Evolutionary conservation across 1,140 invertebrate genomes (phyloP), one percentile per base, ranked within the genome.

Genomic region (Conus betulinus): DNA sequence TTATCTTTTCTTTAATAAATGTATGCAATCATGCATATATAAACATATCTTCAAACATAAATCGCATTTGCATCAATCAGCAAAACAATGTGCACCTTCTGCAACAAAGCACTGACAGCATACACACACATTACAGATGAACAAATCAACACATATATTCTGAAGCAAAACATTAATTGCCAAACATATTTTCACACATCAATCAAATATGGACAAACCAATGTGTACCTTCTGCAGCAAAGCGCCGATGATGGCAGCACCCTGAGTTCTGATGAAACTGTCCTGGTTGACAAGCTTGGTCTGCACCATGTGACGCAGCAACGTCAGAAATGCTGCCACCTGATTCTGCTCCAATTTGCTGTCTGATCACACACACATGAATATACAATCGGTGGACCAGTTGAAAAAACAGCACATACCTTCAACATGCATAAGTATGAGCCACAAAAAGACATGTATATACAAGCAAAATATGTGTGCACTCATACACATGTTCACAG

Each of bases 281-380:
- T 97, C 96, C 91, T 96, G 96, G 93, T 97, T 97, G 23, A 96
- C 93, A n/a, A 94, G 91, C 88, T 96, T 96, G 67, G 95, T 95
- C 87, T 96, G 95, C 0, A 96, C 94, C 53, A 97, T 94, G 92
- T 97, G 96, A 63, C 96, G 95, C 51, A 97, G 90, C 79, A 97
- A 93, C 57, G 96, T 96, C 3, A 97, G 91, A 89, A 97, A 96
- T 57, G 96, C 96, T n/a, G 96, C 96, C 76, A 97, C 94, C 27
- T 96, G 96, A 92, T 97, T 96, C 91, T 96, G 96, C 90, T 97
- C 96, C 90, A 97, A 93, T 92, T 96, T 96, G 92, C 95, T 95
- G 92, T 97, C 97, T 96, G 90, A 84, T 94, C 93, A 53, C 17
- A 87, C 63, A 83, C 20, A 88, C 39, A 51, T 0, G 23, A 15